phyloP scores from a whole-genome alignment of 2,797 vertebrate genomes.

The Aldrovandia affinis region DNA sequence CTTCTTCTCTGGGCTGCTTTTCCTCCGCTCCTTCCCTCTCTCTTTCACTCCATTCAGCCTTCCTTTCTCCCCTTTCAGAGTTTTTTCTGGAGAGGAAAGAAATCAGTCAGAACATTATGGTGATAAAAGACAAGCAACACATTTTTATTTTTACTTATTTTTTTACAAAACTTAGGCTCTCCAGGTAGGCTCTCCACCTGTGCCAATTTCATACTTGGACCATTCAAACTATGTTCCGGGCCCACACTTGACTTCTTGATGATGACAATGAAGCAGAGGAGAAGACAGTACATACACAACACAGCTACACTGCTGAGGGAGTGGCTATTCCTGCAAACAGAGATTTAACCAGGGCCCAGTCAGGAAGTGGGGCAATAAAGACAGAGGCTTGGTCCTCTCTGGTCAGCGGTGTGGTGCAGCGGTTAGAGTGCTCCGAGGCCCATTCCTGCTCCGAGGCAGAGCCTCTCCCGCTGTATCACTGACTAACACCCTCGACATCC shows the following conservation, averaged over 20 bases:
- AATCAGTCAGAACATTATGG: not conserved
- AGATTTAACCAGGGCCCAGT: not conserved
- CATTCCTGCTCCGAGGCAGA: not conserved
- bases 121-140: no score
- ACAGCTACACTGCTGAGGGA: no score
- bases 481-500: not conserved
- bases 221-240: no score
- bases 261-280: no score
- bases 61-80: conserved; percentile 77
- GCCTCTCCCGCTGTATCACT: not conserved
- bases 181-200: no score
- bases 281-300: no score
- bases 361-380: not conserved
- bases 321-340: not conserved
- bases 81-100: conserved; percentile 75
- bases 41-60: conserved; percentile 83
- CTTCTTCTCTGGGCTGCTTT: conserved; percentile 87
- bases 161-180: not conserved
- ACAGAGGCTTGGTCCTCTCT: not conserved
- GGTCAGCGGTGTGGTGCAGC: not conserved
- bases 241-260: no score
- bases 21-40: conserved; percentile 84
- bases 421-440: not conserved
- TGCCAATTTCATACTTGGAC: no score
- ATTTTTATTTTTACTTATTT: not conserved